Conservation (phyloP, 2,113 vertebrate species). For the Castor canadensis region DNA sequence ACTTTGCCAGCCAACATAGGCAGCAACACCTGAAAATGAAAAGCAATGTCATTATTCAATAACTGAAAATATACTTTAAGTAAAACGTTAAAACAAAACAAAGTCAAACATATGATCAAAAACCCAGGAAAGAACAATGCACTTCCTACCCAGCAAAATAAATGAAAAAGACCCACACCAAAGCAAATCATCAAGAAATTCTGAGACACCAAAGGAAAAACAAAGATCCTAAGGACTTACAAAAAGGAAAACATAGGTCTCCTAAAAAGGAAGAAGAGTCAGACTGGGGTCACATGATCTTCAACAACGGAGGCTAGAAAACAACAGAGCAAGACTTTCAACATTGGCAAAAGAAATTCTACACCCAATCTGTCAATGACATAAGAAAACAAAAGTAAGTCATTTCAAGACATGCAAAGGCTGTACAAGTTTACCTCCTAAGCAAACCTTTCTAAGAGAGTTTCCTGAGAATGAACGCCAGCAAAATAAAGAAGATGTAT, state of each 20-base stretch:
- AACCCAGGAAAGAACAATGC: background rate
- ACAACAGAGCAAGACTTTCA: background rate
- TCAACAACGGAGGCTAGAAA: background rate
- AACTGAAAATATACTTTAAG: background rate
- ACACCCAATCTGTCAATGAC: background rate
- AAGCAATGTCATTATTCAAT: background rate
- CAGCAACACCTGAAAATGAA: conserved; percentile 92
- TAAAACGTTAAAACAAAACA: background rate
- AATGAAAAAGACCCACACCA: background rate
- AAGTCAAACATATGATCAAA: background rate
- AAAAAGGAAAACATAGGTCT: background rate
- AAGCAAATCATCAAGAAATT: background rate
- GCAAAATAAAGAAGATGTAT: background rate
- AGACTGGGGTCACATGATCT: background rate
- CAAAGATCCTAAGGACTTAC: background rate
- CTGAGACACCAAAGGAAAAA: background rate
- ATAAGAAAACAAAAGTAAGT: background rate
- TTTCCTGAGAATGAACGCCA: background rate
- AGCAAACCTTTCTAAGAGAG: background rate
- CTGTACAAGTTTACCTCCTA: background rate
- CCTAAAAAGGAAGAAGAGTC: background rate
- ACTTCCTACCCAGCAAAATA: background rate
- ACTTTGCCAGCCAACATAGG: conserved; percentile 99
- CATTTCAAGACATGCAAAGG: background rate
- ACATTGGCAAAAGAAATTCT: background rate